Percentiles rank a stretch among this genome's conserved stretches.
These are phyloP conservation scores for Anabacerthia variegaticeps DNA, from an alignment of 2,797 vertebrate species.

Conservation along the genomic window DNA sequence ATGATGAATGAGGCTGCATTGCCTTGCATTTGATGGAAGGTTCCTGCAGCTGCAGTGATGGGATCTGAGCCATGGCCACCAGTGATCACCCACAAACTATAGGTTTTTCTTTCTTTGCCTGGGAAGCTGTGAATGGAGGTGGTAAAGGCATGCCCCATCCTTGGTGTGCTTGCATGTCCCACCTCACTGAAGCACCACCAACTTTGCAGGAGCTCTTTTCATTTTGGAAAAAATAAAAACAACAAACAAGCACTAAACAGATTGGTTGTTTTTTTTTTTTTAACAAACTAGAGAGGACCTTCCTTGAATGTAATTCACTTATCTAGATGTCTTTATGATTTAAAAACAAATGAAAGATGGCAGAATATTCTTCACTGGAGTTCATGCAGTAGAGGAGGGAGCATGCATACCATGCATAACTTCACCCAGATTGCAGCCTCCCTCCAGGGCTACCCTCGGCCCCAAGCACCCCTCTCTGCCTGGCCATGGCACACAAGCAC, in stretches of 20 bases:
- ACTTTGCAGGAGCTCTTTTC: background rate
- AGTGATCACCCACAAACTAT: fast-evolving
- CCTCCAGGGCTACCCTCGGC: background rate
- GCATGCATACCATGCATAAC: background rate
- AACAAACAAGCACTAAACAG: background rate
- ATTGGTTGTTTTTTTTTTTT: fast-evolving
- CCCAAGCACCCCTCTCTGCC: background rate
- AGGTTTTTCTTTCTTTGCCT: background rate
- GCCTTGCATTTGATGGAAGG: background rate
- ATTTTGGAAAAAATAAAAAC: background rate
- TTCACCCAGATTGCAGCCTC: background rate
- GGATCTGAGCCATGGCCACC: background rate
- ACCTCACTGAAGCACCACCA: background rate
- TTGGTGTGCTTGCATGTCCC: background rate
- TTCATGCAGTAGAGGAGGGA: background rate
- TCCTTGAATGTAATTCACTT: background rate
- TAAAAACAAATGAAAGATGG: background rate
- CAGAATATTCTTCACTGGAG: background rate
- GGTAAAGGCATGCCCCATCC: background rate
- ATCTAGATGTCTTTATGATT: background rate
- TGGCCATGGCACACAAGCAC: background rate
- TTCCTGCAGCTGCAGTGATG: background rate
- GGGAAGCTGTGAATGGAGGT: background rate
- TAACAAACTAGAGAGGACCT: background rate
- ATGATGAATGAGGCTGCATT: background rate